Evolutionary conservation across 2,113 vertebrate genomes (phyloP).

Genomic region (Labeo rohita): DNA sequence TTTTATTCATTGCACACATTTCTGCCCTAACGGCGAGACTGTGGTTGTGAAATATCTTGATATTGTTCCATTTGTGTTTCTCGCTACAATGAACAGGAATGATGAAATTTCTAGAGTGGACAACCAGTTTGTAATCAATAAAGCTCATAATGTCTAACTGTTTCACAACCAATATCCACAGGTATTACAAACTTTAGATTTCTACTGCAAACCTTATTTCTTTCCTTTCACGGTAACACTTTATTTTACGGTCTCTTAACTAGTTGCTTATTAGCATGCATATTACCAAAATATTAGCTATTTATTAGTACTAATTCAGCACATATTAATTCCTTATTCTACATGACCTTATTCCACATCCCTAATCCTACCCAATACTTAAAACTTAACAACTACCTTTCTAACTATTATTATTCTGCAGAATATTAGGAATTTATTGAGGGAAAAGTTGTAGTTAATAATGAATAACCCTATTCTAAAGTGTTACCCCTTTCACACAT

Average conservation of each 20-base stretch:
- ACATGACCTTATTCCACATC: too few species aligned
- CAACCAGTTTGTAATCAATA: slow-evolving; percentile 18
- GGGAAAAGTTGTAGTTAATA: too few species aligned
- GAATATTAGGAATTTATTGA: too few species aligned
- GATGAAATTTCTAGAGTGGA: slow-evolving; percentile 7
- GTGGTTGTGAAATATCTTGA: slow-evolving; percentile 15
- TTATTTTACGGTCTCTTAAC: too few species aligned
- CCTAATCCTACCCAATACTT: too few species aligned
- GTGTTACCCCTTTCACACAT: background rate
- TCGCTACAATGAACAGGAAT: slow-evolving; percentile 15
- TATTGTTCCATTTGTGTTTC: slow-evolving; percentile 21
- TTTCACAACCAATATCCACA: background rate
- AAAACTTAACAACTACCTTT: too few species aligned
- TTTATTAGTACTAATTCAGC: too few species aligned
- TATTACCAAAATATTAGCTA: too few species aligned
- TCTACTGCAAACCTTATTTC: background rate
- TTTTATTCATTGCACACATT: slow-evolving; percentile 13
- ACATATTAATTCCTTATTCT: too few species aligned
- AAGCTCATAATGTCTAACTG: slow-evolving; percentile 17
- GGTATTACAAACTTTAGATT: background rate
- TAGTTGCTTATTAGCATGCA: too few species aligned
- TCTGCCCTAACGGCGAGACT: background rate
- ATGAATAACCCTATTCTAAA: too few species aligned
- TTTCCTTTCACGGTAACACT: background rate
- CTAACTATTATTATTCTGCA: too few species aligned